Evolutionary conservation across 2,113 vertebrate genomes (phyloP), one percentile per base, ranked within the genome.

Genomic region (Megaceryle maxima): DNA sequence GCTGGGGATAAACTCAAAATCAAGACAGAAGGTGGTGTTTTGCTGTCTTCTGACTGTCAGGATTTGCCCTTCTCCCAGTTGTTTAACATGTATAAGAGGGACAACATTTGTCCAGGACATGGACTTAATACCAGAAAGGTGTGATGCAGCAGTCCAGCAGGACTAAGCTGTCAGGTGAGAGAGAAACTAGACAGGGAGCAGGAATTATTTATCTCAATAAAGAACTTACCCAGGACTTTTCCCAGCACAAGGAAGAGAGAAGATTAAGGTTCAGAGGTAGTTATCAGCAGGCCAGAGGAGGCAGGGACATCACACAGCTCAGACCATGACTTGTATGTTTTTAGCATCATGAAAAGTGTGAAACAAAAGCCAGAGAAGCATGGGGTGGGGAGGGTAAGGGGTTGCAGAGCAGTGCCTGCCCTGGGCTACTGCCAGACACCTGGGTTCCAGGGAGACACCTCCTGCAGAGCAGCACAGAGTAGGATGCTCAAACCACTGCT

Each of bases 221-320:
- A 63, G 25, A 83, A 20, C 33, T 12, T 21, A 43, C 6, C 4
- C 3, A 8, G 25, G 16, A 25, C 25, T 85, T 75, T 85, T 73
- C 50, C 26, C 33, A 79, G 43, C 48, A 31, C 6, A 16, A 57
- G 24, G 16, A 14, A 78, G 59, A 59, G 35, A 62, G 16, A 14
- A 88, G 31, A 63, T 17, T 41, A 28, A 64, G 20, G 11, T 79
- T 59, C 78, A 75, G 48, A 91, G 51, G 7, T 4, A 74, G n/a
- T 8, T 37, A 20, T 29, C 66, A 93, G 43, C 28, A 89, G 31
- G 29, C 15, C 37, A 55, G 64, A 87, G 50, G 12, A 43, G 9
- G 1, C 2, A 8, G 5, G 13, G 6, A 53, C 0, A 2, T 16
- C 28, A 28, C 39, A 48, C 0, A 11, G n/a, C 41, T 44, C 55